Evolutionary conservation across 2,113 vertebrate species (phyloP).

Genomic region (Hippocampus abdominalis): DNA sequence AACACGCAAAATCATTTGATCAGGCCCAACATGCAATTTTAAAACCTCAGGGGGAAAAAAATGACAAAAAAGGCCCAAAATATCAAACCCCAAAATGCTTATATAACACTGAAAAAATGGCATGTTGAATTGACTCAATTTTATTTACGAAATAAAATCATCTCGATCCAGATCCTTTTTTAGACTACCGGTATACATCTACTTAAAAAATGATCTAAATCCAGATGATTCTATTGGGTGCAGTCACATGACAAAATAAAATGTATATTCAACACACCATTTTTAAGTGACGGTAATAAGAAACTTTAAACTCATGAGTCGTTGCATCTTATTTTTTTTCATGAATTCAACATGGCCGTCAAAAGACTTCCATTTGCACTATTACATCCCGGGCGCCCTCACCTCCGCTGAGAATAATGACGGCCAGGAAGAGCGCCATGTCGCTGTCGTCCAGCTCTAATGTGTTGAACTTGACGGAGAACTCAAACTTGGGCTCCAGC

Average conservation of each 20-base stretch:
- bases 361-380: background rate
- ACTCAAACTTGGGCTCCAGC: constrained; percentile 99
- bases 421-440: constrained; percentile 95
- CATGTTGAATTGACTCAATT: no score
- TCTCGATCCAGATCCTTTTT: no score
- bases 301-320: no score
- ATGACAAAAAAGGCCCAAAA: background rate
- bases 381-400: constrained; percentile 36
- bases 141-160: no score
- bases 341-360: background rate
- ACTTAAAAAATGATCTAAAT: no score
- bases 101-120: no score
- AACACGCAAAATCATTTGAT: background rate
- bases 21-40: background rate
- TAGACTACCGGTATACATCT: no score
- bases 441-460: constrained; percentile 97
- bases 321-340: background rate
- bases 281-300: no score
- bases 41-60: background rate
- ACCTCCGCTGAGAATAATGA: constrained; percentile 98
- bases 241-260: no score
- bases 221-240: no score
- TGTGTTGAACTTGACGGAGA: constrained; percentile 95
- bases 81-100: background rate
- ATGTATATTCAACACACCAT: no score